Evolutionary conservation across 2,113 vertebrate species (phyloP), one percentile per base, ranked within the genome.

Genomic region (Channa argus): DNA sequence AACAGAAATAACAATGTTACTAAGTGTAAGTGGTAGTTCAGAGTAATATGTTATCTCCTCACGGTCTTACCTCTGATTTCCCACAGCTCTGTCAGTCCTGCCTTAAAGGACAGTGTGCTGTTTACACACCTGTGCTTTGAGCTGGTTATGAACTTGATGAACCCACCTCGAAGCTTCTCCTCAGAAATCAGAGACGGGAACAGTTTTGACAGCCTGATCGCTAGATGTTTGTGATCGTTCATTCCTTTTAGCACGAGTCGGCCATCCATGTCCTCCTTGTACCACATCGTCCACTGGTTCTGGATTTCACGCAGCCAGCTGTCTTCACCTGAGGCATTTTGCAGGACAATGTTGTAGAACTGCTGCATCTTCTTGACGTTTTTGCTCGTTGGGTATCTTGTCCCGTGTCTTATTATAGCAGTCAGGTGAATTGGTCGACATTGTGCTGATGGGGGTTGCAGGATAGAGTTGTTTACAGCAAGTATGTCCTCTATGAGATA

Each of bases 51-150:
- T 41, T 41, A 41, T 41, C 39, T 41, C 3, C 0, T 54, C 0
- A 4, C 5, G 0, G 3, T 46, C 24, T 0, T 90, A 94, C 93
- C 93, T 86, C 38, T 52, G 24, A 93, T 79, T 1, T 2, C 0
- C 81, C 93, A 93, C 63, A 77, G 71, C 37, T 87, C 63, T 12
- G 79, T 80, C 36, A 96, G 82, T 61, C 91, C 96, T 1, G 89
- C 85, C 45, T 94, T 92, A 81, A 98, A 98, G 59, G 97, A 93
- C 7, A 91, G 69, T 0, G 94, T 93, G 91, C 98, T 99, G 89
- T 97, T 96, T 61, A 96, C 83, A 86, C 97, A 99, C 58, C 98
- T 94, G 86, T 96, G 96, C 89, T 97, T 98, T 39, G 97, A 98
- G 91, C 97, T 99, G 80, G 95, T 97, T 70, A 94, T 83, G 60